A percentile compares a stretch with the other conserved stretches of the same genome.
phyloP scores from a whole-genome alignment of 2,797 vertebrate genomes.

The Rhabdomys pumilio region DNA sequence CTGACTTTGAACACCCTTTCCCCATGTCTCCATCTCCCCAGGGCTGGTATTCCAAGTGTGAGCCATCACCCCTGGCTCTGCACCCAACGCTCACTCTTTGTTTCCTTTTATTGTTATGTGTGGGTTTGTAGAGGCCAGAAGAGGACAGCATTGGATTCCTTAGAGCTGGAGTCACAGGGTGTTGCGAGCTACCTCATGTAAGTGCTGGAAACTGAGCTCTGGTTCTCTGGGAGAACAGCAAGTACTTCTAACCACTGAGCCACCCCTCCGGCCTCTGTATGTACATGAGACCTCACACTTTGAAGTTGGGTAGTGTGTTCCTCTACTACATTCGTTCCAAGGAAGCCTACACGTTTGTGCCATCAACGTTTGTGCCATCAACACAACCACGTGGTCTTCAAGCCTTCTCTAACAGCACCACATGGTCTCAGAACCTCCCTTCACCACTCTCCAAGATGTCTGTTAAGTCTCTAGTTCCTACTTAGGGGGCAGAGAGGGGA shows the following conservation, averaged over 20 bases:
- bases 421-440: background rate
- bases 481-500: background rate
- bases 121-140: background rate
- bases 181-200: background rate
- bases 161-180: background rate
- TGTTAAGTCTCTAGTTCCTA: background rate
- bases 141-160: too few species aligned
- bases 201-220: background rate
- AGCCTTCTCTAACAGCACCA: background rate
- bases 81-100: too few species aligned
- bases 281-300: background rate
- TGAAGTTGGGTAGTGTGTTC: background rate
- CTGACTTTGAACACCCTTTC: background rate
- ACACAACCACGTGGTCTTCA: background rate
- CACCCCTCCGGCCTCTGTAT: background rate
- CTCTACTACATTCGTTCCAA: background rate
- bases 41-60: background rate
- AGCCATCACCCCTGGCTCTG: too few species aligned
- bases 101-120: background rate
- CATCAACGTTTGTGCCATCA: conserved; percentile 16
- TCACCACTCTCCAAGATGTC: background rate
- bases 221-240: background rate
- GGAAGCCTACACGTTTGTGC: conserved; percentile 36
- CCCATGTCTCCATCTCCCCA: background rate
- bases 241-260: background rate